phyloP scores from a whole-genome alignment of 2,113 vertebrate species.

The Nicator chloris region DNA sequence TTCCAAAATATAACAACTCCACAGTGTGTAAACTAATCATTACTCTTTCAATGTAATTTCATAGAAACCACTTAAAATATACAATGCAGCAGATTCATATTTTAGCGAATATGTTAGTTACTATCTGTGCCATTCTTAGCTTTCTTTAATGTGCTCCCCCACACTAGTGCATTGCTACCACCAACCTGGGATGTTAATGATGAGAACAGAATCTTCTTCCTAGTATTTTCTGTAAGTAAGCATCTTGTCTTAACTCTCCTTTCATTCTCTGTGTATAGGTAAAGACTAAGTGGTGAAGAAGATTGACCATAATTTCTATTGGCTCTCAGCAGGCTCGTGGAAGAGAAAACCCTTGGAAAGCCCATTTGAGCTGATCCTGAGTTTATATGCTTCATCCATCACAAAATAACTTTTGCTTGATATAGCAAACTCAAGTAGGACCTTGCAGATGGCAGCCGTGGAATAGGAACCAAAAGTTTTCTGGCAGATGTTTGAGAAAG shows the following conservation, averaged over 20 bases:
- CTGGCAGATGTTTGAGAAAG: neutral
- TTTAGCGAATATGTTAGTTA: conserved; percentile 33
- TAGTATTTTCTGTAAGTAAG: neutral
- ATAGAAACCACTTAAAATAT: conserved; percentile 68
- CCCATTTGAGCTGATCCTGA: neutral
- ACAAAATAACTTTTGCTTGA: conserved; percentile 63
- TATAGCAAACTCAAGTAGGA: neutral
- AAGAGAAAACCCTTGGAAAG: conserved; percentile 1
- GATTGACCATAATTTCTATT: neutral
- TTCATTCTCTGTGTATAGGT: neutral
- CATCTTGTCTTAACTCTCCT: conserved; percentile 8
- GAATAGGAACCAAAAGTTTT: neutral
- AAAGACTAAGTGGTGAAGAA: neutral
- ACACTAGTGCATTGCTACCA: conserved; percentile 11
- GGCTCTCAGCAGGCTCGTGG: neutral
- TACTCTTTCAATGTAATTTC: conserved; percentile 65
- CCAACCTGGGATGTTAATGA: neutral
- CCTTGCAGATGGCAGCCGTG: neutral
- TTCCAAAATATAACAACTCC: conserved; percentile 56
- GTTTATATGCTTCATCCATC: neutral
- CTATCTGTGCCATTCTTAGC: conserved; percentile 17
- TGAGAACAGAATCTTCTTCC: conserved; percentile 8
- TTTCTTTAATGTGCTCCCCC: conserved; percentile 1
- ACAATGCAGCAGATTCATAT: conserved; percentile 34
- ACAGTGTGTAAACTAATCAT: conserved; percentile 66